Evolutionary conservation across 2,888 invertebrate species (phyloP), one percentile per base, ranked within the genome.

Genomic region (Dicyrtoma fusca): DNA sequence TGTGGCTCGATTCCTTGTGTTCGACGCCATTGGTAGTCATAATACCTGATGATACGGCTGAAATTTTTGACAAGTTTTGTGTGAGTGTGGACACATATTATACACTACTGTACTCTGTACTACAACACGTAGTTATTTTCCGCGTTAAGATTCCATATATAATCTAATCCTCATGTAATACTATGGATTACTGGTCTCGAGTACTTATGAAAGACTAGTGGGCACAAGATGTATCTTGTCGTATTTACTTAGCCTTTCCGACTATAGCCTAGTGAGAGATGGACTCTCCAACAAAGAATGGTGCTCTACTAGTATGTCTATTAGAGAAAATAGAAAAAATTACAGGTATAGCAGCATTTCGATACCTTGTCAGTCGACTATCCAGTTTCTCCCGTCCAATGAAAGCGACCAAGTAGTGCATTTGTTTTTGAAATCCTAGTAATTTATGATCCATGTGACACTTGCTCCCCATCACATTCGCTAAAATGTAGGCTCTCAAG

Each of bases 1-100:
- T 75, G 73, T 23, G 75, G 74, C n/a, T 72, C 74, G 19, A 75
- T 72, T 45, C 75, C 75, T 53, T 69, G 64, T 14, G 73, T 74
- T 11, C 75, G 62, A 26, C 71, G 55, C 75, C 75, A 75, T 34
- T 74, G 71, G 49, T 74, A 75, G 55, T 74, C 72, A 21, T 75
- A 75, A 51, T 75, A 62, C 19, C 72, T 19, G 17, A 74, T 69
- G 10, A 75, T 75, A 44, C 71, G 69, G 25, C 75, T 75, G 21
- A 6, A 55, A 55, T 17, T 55, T n/a, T n/a, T n/a, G n/a, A n/a
- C n/a, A n/a, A n/a, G n/a, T n/a, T n/a, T n/a, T n/a, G n/a, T n/a
- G n/a, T n/a, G n/a, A n/a, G n/a, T n/a, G n/a, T n/a, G n/a, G n/a
- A n/a, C n/a, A n/a, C n/a, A 55, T 11, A 17, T 55, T 55, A 55